Evolutionary conservation across 2,113 vertebrate species (phyloP).

Genomic region (Baryphthengus martii): DNA sequence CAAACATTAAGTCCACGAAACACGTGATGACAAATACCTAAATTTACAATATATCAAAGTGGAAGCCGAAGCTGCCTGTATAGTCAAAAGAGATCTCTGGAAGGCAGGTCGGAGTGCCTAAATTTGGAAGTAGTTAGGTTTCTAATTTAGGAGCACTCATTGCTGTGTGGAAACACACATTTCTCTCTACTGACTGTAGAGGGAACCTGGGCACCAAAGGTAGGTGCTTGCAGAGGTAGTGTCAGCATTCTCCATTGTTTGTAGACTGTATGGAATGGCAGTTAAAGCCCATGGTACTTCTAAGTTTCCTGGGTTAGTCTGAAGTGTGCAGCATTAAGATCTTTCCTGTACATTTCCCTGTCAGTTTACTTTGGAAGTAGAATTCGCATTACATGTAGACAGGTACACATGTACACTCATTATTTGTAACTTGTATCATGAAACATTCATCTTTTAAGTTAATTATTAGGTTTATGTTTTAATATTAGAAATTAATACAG

Average conservation of each 20-base stretch:
- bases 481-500: neutral
- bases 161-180: neutral
- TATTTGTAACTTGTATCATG: neutral
- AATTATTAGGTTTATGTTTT: neutral
- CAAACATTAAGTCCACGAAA: neutral
- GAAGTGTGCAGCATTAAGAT: neutral
- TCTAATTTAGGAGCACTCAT: neutral
- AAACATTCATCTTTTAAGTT: neutral
- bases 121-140: neutral
- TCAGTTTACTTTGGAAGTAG: neutral
- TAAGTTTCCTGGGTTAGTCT: neutral
- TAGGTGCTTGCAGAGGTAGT: neutral
- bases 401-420: neutral
- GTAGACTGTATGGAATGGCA: neutral
- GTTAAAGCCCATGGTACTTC: rapidly evolving
- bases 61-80: neutral
- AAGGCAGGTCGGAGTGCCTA: neutral
- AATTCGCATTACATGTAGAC: neutral
- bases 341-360: neutral
- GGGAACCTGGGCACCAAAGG: constrained; percentile 29
- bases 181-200: constrained; percentile 12
- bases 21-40: neutral
- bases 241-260: neutral
- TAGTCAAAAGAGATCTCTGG: neutral
- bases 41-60: neutral